A percentile compares a stretch with the other conserved stretches of the same genome.
Conservation (phyloP, 1,140 invertebrate species). For the Listronotus oregonensis region DNA sequence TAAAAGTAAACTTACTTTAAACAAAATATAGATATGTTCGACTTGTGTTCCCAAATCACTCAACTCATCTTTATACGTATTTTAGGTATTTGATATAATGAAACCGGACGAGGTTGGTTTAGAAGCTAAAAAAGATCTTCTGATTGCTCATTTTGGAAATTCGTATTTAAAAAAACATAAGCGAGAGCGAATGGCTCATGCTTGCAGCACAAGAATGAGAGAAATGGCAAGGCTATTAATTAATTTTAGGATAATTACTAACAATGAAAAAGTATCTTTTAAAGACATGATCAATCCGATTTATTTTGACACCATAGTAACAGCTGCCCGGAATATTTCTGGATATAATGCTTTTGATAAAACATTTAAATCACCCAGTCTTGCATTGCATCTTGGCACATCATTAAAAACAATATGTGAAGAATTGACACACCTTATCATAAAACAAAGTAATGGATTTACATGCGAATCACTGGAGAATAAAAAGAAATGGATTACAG, state of each 20-base stretch:
- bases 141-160: slow-evolving; percentile 35
- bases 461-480: slow-evolving; percentile 27
- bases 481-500: slow-evolving; percentile 17
- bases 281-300: slow-evolving; percentile 36
- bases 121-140: slow-evolving; percentile 38
- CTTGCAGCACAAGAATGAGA: slow-evolving; percentile 35
- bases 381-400: slow-evolving; percentile 36
- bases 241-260: slow-evolving; percentile 22
- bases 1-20: too few species aligned
- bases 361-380: slow-evolving; percentile 34
- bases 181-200: slow-evolving; percentile 24
- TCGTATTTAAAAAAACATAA: slow-evolving; percentile 41
- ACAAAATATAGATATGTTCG: too few species aligned
- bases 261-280: slow-evolving; percentile 27
- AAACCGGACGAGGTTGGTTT: slow-evolving; percentile 38
- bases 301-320: slow-evolving; percentile 34
- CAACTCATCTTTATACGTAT: background rate
- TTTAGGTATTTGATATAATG: slow-evolving; percentile 30
- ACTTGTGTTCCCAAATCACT: too few species aligned
- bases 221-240: slow-evolving; percentile 37
- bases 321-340: slow-evolving; percentile 24
- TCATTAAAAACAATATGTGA: slow-evolving; percentile 33
- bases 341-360: slow-evolving; percentile 33
- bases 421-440: slow-evolving; percentile 32
- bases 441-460: slow-evolving; percentile 35